A percentile compares a stretch with the other conserved stretches of the same genome.
phyloP scores from a whole-genome alignment of 1,140 invertebrate species.

The Diorhabda carinulata region DNA sequence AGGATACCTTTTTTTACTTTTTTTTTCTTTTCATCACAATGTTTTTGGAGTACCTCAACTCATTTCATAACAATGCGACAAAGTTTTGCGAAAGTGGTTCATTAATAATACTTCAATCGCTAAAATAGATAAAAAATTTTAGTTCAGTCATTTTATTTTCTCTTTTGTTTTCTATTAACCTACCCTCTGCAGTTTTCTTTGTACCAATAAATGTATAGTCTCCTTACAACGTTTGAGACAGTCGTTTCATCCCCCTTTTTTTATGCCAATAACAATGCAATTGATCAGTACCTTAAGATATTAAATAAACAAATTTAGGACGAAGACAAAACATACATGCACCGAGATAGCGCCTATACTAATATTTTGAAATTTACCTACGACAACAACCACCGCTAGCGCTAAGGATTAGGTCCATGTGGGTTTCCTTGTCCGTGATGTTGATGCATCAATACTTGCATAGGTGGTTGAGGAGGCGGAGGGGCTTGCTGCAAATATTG shows the following conservation, averaged over 20 bases:
- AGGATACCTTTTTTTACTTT: too few relatives aligned
- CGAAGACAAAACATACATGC: background rate
- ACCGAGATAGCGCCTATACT: constrained; percentile 4
- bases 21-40: too few relatives aligned
- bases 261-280: background rate
- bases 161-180: background rate
- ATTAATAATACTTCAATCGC: too few relatives aligned
- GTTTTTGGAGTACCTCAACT: too few relatives aligned
- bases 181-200: background rate
- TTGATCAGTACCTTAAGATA: background rate
- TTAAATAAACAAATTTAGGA: background rate
- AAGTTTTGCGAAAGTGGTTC: too few relatives aligned
- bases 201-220: background rate
- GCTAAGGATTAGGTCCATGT: constrained; percentile 32
- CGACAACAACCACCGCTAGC: constrained; percentile 17
- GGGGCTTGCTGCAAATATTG: constrained; percentile 53
- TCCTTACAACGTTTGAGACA: background rate
- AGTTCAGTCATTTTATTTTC: background rate
- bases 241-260: background rate
- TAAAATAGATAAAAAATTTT: too few relatives aligned
- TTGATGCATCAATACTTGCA: constrained; percentile 29
- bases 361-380: constrained; percentile 13
- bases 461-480: constrained; percentile 50
- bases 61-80: too few relatives aligned
- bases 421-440: constrained; percentile 31